Evolutionary conservation across 2,113 vertebrate species (phyloP), one percentile per base, ranked within the genome.

Genomic region (Paraplagusia blochii): DNA sequence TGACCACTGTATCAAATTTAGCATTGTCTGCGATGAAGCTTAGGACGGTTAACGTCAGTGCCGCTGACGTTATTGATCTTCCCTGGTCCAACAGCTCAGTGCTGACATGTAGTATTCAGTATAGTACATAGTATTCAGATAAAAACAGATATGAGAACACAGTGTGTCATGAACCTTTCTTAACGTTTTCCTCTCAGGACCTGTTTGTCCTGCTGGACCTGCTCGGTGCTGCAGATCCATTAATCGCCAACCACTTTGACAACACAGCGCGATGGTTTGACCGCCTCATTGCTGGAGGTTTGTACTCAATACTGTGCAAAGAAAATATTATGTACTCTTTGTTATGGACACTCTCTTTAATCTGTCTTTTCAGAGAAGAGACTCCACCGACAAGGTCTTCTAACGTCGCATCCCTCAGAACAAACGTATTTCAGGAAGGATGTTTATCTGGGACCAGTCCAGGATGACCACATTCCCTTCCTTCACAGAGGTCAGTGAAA

Each of bases 391-490:
- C 82, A 93, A 69, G 93, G 92, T 11, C 84, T 94, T 17, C 67
- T 97, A 62, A 81, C 75, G 0, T 77, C 89, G 35, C 89, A 93
- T 39, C 84, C 88, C 10, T 79, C 67, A n/a, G 93, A 93, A 65
- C 88, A 90, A 69, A 87, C 82, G 5, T 94, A 96, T 75, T 97
- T 97, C 73, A 91, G 88, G 58, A 90, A 90, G 0, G 87, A 92
- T 11, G 79, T 92, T 2, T 89, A 92, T 46, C 86, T 90, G 0
- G 90, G 93, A 7, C 87, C 90, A 0, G 94, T 95, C 2, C 92
- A 95, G 63, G 95, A 96, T 0, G 95, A 96, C 65, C 95, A 97
- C 49, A 49, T 94, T 39, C 95, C 95, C 11, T 97, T 97, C 82
- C 90, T 97, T 17, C 89, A 87, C 45, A 82, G 72, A 87, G 95